phyloP scores from a whole-genome alignment of 2,888 invertebrate genomes.

The Argyra leucocephala region DNA sequence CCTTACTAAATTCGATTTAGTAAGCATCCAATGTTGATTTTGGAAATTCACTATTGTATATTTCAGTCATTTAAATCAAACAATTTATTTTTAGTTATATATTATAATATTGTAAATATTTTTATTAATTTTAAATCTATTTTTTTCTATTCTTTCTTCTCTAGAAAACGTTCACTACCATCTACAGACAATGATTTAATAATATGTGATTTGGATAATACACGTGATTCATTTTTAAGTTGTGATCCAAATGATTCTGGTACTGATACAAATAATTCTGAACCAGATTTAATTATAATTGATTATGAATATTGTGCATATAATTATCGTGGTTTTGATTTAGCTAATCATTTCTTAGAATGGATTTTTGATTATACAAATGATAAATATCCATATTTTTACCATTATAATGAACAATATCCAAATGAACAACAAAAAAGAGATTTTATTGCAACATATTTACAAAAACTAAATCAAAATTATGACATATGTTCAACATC shows the following conservation, averaged over 20 bases:
- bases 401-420: slow-evolving; percentile 55
- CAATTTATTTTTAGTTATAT: no score
- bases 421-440: slow-evolving; percentile 61
- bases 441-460: slow-evolving; percentile 36
- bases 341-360: slow-evolving; percentile 91
- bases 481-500: slow-evolving; percentile 26
- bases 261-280: slow-evolving; percentile 18
- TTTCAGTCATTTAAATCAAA: no score
- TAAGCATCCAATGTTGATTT: no score
- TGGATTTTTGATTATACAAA: slow-evolving; percentile 84
- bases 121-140: neutral
- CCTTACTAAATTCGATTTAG: no score
- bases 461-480: slow-evolving; percentile 34
- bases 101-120: no score
- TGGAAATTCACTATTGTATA: no score
- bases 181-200: slow-evolving; percentile 22
- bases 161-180: slow-evolving; percentile 26
- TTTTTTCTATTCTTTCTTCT: slow-evolving; percentile 11
- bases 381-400: slow-evolving; percentile 66
- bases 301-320: slow-evolving; percentile 95
- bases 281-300: slow-evolving; percentile 63
- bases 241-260: slow-evolving; percentile 28
- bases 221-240: slow-evolving; percentile 36
- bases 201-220: slow-evolving; percentile 32
- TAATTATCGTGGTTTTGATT: slow-evolving; percentile 84